Percentiles rank a stretch among this genome's conserved stretches.
phyloP scores from a whole-genome alignment of 2,797 vertebrate genomes.

The Emydoidea blandingii region DNA sequence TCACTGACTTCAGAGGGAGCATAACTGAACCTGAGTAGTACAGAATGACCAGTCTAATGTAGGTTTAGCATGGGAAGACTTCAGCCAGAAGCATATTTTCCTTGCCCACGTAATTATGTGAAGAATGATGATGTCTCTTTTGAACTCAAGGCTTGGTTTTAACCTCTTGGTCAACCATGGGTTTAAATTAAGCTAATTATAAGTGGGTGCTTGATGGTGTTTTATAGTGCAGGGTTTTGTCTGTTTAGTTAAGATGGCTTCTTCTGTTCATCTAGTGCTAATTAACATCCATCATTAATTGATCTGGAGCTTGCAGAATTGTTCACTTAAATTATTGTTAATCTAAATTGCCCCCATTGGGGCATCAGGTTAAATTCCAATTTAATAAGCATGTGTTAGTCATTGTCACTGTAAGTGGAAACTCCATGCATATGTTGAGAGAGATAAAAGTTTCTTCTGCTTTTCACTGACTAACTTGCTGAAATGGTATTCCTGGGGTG shows the following conservation, averaged over 20 bases:
- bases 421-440: slow-evolving; percentile 16
- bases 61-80: background rate
- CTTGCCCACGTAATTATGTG: background rate
- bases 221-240: slow-evolving; percentile 64
- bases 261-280: slow-evolving; percentile 67
- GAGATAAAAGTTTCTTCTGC: slow-evolving; percentile 28
- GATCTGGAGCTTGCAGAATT: slow-evolving; percentile 53
- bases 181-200: slow-evolving; percentile 76
- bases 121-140: slow-evolving; percentile 40
- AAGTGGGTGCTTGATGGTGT: slow-evolving; percentile 46
- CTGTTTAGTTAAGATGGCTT: slow-evolving; percentile 65
- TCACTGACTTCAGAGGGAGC: background rate
- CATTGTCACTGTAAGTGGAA: slow-evolving; percentile 62
- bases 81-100: background rate
- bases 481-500: slow-evolving; percentile 55
- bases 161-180: slow-evolving; percentile 58
- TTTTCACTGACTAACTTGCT: slow-evolving; percentile 57
- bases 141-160: slow-evolving; percentile 58
- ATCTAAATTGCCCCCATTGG: slow-evolving; percentile 35
- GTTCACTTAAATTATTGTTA: slow-evolving; percentile 64
- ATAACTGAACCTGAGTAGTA: background rate
- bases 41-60: background rate
- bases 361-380: slow-evolving; percentile 66
- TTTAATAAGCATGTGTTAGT: slow-evolving; percentile 64
- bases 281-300: slow-evolving; percentile 72